Evolutionary conservation across 2,888 invertebrate species (phyloP).

Genomic region (Stenurella melanura): DNA sequence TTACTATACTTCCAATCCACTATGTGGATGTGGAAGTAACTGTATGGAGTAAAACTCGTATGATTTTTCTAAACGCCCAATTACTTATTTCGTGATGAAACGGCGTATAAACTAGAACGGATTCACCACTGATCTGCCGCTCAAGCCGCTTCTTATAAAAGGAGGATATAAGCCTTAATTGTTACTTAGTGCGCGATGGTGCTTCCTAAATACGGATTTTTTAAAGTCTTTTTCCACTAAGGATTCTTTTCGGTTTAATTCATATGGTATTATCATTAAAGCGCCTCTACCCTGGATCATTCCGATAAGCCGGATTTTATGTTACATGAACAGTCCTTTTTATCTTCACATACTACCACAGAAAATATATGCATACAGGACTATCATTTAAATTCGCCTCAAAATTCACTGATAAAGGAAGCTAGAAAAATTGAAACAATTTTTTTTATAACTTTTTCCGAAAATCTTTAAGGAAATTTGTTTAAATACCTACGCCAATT

Average conservation of each 20-base stretch:
- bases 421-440: too few species aligned
- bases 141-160: not conserved
- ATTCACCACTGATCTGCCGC: not conserved
- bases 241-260: not conserved
- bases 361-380: too few species aligned
- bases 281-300: slow-evolving; percentile 7
- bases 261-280: not conserved
- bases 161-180: slow-evolving; percentile 7
- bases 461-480: too few species aligned
- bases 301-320: not conserved
- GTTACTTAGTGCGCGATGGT: not conserved
- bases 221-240: not conserved
- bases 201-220: slow-evolving; percentile 3
- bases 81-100: not conserved
- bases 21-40: too few species aligned
- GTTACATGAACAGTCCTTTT: not conserved
- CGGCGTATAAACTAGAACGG: not conserved
- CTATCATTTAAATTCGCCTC: too few species aligned
- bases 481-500: too few species aligned
- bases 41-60: too few species aligned
- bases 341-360: not conserved
- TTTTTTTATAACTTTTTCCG: too few species aligned
- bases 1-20: too few species aligned
- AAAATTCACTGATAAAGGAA: too few species aligned
- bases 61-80: not conserved